Conservation (phyloP, 1,140 invertebrate genomes). For the Nomia melanderi region DNA sequence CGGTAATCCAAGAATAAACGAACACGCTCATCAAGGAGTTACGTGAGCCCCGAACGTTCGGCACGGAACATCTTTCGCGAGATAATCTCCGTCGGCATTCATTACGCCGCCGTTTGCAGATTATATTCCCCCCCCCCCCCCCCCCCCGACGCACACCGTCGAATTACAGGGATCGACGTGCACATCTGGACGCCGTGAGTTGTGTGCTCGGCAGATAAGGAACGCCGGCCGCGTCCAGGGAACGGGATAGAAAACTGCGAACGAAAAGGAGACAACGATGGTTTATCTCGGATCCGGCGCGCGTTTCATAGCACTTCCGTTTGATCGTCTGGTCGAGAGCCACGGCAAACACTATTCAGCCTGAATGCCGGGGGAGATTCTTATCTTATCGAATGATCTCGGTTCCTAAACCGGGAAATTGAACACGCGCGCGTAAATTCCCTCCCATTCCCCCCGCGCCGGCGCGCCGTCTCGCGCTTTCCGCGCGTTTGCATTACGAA, state of each 20-base stretch:
- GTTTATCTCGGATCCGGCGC: conserved; percentile 5
- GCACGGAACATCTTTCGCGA: neutral
- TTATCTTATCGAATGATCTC: conserved; percentile 44
- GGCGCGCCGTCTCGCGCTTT: neutral
- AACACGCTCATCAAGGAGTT: neutral
- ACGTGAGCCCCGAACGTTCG: neutral
- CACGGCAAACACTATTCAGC: conserved; percentile 39
- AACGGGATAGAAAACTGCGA: neutral
- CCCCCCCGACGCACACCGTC: neutral
- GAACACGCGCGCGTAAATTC: conserved; percentile 21
- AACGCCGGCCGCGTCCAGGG: neutral
- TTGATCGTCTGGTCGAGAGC: conserved; percentile 13
- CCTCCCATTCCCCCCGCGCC: neutral
- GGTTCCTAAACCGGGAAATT: conserved; percentile 27
- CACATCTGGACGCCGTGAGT: neutral
- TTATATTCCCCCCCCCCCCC: neutral
- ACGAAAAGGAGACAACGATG: neutral
- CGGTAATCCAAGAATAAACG: neutral
- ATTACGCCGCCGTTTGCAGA: neutral
- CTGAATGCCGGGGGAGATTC: conserved; percentile 12
- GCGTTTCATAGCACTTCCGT: conserved; percentile 28
- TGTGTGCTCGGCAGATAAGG: neutral
- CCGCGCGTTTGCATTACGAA: neutral
- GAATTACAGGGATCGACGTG: neutral
- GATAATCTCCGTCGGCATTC: neutral